These are phyloP conservation scores for Agrochola macilenta DNA, from an alignment of 2,888 invertebrate genomes.

Conservation along the genomic window DNA sequence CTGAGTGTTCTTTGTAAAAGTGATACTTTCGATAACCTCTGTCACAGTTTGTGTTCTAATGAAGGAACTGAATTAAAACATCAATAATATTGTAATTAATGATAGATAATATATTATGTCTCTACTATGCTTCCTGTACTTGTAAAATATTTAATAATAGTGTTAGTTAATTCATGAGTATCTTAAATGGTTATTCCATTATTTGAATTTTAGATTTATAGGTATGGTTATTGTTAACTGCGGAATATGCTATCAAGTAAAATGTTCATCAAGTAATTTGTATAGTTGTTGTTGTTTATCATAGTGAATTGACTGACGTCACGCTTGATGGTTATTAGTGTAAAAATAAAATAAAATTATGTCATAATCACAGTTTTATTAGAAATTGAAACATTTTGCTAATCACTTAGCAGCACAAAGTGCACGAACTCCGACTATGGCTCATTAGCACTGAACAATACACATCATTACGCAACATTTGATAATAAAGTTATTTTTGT, in stretches of 20 bases:
- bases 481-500: slow-evolving; percentile 61
- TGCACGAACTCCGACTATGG: slow-evolving; percentile 42
- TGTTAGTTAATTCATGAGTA: slow-evolving; percentile 32
- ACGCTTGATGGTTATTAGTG: slow-evolving; percentile 16
- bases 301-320: slow-evolving; percentile 12
- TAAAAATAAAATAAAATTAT: slow-evolving; percentile 37
- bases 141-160: slow-evolving; percentile 48
- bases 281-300: slow-evolving; percentile 32
- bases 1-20: slow-evolving; percentile 88
- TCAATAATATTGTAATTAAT: slow-evolving; percentile 60
- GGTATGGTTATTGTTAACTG: slow-evolving; percentile 11
- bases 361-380: slow-evolving; percentile 18
- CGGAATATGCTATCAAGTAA: slow-evolving; percentile 6
- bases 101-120: slow-evolving; percentile 53
- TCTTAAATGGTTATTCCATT: slow-evolving; percentile 42
- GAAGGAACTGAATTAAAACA: slow-evolving; percentile 58
- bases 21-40: slow-evolving; percentile 87
- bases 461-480: slow-evolving; percentile 45
- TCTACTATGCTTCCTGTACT: slow-evolving; percentile 39
- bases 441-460: slow-evolving; percentile 36
- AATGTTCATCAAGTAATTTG: slow-evolving; percentile 25
- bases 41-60: slow-evolving; percentile 79
- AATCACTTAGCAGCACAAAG: slow-evolving; percentile 6
- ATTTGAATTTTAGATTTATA: slow-evolving; percentile 37
- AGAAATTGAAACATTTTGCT: background rate